Conservation (phyloP, 2,888 invertebrate species). For the Fragum whitleyi region DNA sequence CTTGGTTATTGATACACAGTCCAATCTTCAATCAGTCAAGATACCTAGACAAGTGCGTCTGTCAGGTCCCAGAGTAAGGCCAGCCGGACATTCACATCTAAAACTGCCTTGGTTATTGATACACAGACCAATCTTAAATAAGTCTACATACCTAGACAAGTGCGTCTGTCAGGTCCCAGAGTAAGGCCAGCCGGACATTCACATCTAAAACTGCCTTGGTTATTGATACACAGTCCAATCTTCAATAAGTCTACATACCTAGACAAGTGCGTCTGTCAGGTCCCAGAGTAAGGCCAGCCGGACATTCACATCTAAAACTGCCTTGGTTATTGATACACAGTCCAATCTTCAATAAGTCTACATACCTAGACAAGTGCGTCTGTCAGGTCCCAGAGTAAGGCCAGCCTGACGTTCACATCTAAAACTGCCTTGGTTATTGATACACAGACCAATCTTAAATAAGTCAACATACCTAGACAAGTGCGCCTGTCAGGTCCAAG, state of each 20-base stretch:
- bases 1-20: no score
- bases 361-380: constrained; percentile 91
- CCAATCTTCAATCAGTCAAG: no score
- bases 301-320: no score
- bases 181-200: no score
- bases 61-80: constrained; percentile 92
- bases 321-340: no score
- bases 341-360: no score
- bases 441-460: no score
- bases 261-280: no score
- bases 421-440: no score
- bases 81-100: constrained; percentile 93
- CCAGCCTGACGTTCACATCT: constrained; percentile 94
- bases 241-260: constrained; percentile 81
- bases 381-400: constrained; percentile 93
- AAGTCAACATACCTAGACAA: constrained; percentile 88
- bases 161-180: no score
- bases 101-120: constrained; percentile 94
- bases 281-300: no score
- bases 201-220: constrained; percentile 88
- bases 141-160: no score
- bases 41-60: constrained; percentile 92
- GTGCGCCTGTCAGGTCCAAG: constrained; percentile 92
- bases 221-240: constrained; percentile 92
- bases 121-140: constrained; percentile 90